These are phyloP conservation scores for Bergia puertoricense DNA, from an alignment of 92 coral and sea anemone species.

Conservation along the genomic window DNA sequence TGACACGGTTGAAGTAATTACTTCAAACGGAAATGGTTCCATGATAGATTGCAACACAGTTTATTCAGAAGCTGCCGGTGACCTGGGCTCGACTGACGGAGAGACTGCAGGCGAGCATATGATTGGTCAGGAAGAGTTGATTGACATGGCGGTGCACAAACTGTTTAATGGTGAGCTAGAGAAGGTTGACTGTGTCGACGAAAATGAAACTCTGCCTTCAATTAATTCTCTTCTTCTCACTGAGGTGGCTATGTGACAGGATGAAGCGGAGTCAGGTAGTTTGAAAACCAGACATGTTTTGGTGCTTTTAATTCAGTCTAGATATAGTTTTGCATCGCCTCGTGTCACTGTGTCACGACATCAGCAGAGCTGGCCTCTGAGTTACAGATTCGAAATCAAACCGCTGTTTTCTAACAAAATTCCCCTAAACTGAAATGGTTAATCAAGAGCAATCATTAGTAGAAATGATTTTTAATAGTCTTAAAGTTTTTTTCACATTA, in stretches of 20 bases:
- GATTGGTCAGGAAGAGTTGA: slow-evolving; percentile 86
- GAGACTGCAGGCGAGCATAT: slow-evolving; percentile 60
- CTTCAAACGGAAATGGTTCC: slow-evolving; percentile 54
- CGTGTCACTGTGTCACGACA: too few species aligned
- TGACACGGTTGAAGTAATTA: slow-evolving; percentile 59
- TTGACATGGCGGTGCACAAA: slow-evolving; percentile 87
- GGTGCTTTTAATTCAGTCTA: too few species aligned
- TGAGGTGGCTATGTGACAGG: slow-evolving; percentile 69
- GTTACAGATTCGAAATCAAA: too few species aligned
- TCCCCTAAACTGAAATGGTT: too few species aligned
- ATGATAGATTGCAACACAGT: slow-evolving; percentile 69
- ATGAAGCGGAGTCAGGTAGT: background rate
- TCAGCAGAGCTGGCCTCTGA: too few species aligned
- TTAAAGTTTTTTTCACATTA: too few species aligned
- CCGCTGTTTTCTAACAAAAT: too few species aligned
- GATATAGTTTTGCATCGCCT: too few species aligned
- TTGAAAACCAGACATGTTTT: background rate
- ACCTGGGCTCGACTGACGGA: slow-evolving; percentile 61
- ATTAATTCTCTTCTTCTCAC: slow-evolving; percentile 92
- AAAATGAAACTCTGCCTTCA: slow-evolving; percentile 82
- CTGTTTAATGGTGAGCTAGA: slow-evolving; percentile 93
- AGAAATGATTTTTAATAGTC: too few species aligned
- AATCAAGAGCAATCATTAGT: too few species aligned
- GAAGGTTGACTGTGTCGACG: slow-evolving; percentile 86
- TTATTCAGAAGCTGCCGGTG: slow-evolving; percentile 73